These are phyloP conservation scores for Paralinhomoeus sp. DNA, from an alignment of 2,888 invertebrate genomes.

Conservation along the genomic window DNA sequence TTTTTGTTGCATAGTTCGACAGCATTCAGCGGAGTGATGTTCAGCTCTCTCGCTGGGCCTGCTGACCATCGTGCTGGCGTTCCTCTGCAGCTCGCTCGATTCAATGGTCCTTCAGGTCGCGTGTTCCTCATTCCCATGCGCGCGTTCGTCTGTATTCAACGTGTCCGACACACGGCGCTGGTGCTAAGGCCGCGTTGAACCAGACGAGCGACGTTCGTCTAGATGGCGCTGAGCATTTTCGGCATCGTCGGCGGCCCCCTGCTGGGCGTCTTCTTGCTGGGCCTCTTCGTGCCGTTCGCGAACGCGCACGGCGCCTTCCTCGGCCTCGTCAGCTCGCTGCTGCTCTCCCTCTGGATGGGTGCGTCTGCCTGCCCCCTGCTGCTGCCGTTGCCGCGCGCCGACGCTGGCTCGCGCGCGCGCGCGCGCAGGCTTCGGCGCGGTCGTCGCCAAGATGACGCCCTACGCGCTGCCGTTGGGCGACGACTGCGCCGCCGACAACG, in stretches of 20 bases:
- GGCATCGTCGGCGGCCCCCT: conserved; percentile 19
- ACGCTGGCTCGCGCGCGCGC: too few relatives aligned
- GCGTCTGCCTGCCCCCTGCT: too few relatives aligned
- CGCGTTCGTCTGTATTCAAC: background rate
- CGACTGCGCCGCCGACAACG: too few relatives aligned
- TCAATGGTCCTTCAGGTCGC: conserved; percentile 3
- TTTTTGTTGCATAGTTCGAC: too few relatives aligned
- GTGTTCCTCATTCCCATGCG: background rate
- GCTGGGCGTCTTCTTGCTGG: conserved; percentile 15
- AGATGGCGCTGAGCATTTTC: conserved; percentile 18
- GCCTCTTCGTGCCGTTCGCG: background rate
- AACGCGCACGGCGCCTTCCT: background rate
- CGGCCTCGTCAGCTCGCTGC: background rate
- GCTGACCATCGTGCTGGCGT: background rate
- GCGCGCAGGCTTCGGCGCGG: too few relatives aligned
- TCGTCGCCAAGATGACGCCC: too few relatives aligned
- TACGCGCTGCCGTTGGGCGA: too few relatives aligned
- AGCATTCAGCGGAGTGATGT: background rate
- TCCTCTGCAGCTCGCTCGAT: conserved; percentile 2
- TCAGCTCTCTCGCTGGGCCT: background rate
- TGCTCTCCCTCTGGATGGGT: background rate
- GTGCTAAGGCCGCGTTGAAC: background rate
- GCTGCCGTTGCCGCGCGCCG: too few relatives aligned
- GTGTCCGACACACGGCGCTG: background rate
- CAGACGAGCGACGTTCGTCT: too few relatives aligned